Evolutionary conservation across 1,140 invertebrate species (phyloP), one percentile per base, ranked within the genome.

Genomic region (Solenopsis invicta): DNA sequence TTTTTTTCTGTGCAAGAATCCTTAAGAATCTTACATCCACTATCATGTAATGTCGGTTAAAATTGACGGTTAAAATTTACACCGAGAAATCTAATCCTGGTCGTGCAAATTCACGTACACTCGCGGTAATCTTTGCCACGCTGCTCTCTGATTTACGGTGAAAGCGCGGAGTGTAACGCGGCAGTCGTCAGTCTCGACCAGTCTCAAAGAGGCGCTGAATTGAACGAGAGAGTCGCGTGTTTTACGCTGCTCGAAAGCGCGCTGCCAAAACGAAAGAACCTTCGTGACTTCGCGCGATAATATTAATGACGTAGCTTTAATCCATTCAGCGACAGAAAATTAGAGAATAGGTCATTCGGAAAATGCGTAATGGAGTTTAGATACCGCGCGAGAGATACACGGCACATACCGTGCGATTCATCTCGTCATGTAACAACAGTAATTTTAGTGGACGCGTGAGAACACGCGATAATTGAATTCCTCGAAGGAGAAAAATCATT

Each of bases 311-410:
- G 67, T 62, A 75, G 41, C 16, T 61, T 24, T 50, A 41, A 62
- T 6, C 29, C 80, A 84, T 84, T 84, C 80, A 84, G 37, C 24
- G 69, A n/a, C 41, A 48, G 80, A 75, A 69, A 69, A 74, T 81
- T 81, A 71, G 64, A 81, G 52, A 81, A 71, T 37, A 29, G 78
- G 18, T 82, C 78, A 61, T 37, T 59, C 77, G 66, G 13, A 62
- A 84, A 84, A 84, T 45, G 16, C 41, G 18, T 12, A 37, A 74
- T 6, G 37, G 48, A 16, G 34, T 41, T 12, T 9, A 41, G 16
- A 41, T 21, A 37, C 18, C 16, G n/a, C 8, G 6, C 41, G 37
- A 76, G 21, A 76, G 10, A 76, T n/a, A n/a, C 56, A 34, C 18
- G 8, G 34, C 54, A n/a, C 9, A 48, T 2, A 10, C 24, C 9